Evolutionary conservation across 2,797 vertebrate species (phyloP).

Genomic region (Yasuhikotakia modesta): DNA sequence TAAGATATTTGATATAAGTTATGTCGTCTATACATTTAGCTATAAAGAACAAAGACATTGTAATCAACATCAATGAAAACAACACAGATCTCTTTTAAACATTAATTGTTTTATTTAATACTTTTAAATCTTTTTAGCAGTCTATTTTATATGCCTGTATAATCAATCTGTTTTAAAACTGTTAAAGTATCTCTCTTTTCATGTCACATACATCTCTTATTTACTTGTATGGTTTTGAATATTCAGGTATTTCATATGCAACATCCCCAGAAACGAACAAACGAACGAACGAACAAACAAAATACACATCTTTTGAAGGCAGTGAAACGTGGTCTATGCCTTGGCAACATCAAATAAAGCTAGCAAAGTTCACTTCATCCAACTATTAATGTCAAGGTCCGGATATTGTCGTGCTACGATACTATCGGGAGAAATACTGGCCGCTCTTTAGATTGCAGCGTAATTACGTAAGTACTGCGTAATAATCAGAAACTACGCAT

Average conservation of each 20-base stretch:
- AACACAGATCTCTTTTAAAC: constrained; percentile 85
- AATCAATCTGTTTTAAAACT: constrained; percentile 67
- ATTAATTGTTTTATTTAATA: constrained; percentile 93
- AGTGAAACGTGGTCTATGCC: constrained; percentile 81
- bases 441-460: constrained; percentile 24
- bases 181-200: constrained; percentile 85
- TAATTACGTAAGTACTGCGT: constrained; percentile 22
- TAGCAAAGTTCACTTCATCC: constrained; percentile 68
- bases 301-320: constrained; percentile 80
- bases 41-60: neutral
- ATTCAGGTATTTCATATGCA: constrained; percentile 66
- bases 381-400: constrained; percentile 49
- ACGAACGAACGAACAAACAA: constrained; percentile 74
- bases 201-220: constrained; percentile 72
- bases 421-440: constrained; percentile 50
- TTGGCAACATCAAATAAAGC: constrained; percentile 80
- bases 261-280: constrained; percentile 77
- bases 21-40: neutral
- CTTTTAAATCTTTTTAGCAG: constrained; percentile 87
- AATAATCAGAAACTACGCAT: constrained; percentile 7
- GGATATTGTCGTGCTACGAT: constrained; percentile 65
- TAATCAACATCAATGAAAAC: constrained; percentile 67
- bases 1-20: neutral
- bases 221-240: constrained; percentile 65
- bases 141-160: constrained; percentile 70